Base-by-base conservation (phyloP, 2,113 vertebrate species). In the Callipepla californica region DNA sequence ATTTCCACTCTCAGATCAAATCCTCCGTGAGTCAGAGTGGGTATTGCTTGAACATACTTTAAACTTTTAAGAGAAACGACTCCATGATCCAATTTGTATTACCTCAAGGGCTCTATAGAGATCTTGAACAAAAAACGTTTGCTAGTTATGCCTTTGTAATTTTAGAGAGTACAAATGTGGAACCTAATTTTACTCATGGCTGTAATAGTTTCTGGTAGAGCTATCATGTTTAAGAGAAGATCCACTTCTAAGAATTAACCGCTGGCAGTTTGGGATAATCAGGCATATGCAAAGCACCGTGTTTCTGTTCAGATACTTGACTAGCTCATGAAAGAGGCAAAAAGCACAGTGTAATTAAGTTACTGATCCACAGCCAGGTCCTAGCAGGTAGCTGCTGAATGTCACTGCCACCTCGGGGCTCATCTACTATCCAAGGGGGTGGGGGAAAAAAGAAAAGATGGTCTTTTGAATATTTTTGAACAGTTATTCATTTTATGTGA, bases 101-200 rank as follows among this genome's bases (percentile, higher is more conserved):
- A 95, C 94, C 94, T 91, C 83, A 74, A 97, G 87, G 95, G 97
- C 95, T 95, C 79, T 14, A 34, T 14, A 34, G 85, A 93, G 83
- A 94, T 96, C 91, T 95, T 89, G 89, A 96, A 96, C 95, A 85
- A 97, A 97, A 96, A 87, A 76, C 48, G 40, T 74, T 90, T 66
- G 79, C 70, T 97, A 96, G 96, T 97, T 85, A 86, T 47, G 78
- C 93, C 94, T 98, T 98, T 98, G 96, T 96, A 97, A 97, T 97
- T 97, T 97, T 91, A 95, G 95, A 96, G 96, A 93, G 93, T 97
- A 91, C 78, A 95, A 96, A 87, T 97, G 92, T 94, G 72, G 90
- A 88, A 91, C 95, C 92, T 93, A 95, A 95, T 95, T 96, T 95
- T 93, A 84, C 91, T 94, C 76, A 78, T 51, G 93, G 66, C 77